A percentile compares a stretch with the other conserved stretches of the same genome.
Conservation (phyloP, 2,797 vertebrate species). For the Parotocinclus haroldoi region DNA sequence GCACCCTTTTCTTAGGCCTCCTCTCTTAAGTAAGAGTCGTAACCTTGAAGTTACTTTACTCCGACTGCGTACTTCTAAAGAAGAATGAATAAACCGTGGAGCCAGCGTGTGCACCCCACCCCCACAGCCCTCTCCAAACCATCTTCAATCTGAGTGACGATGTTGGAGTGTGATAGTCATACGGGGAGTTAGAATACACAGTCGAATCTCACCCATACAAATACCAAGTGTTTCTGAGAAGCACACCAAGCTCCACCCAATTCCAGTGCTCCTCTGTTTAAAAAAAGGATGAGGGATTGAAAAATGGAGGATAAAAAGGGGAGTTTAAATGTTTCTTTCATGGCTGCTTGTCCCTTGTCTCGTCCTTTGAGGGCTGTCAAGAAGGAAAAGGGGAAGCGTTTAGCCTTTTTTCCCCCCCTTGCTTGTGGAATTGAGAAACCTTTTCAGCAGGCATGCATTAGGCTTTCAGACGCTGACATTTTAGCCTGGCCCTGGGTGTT, state of each 20-base stretch:
- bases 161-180: constrained; percentile 23
- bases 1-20: constrained; percentile 66
- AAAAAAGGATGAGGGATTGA: constrained; percentile 7
- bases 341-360: constrained; percentile 20
- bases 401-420: constrained; percentile 28
- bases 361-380: constrained; percentile 26
- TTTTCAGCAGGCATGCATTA: constrained; percentile 38
- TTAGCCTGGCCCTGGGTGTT: constrained; percentile 28
- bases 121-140: constrained; percentile 14
- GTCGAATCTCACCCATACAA: constrained; percentile 8
- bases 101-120: constrained; percentile 30
- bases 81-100: constrained; percentile 49
- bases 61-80: constrained; percentile 29
- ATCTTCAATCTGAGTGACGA: constrained; percentile 27
- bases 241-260: constrained; percentile 20
- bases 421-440: constrained; percentile 21
- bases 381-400: constrained; percentile 25
- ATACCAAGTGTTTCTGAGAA: constrained; percentile 18
- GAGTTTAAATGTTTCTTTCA: constrained; percentile 36
- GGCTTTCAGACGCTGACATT: constrained; percentile 38
- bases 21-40: constrained; percentile 56
- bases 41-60: constrained; percentile 64
- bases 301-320: constrained; percentile 6
- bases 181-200: constrained; percentile 24
- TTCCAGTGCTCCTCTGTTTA: constrained; percentile 19